These are phyloP conservation scores for Drepanosiphum platanoidis DNA, from an alignment of 2,888 invertebrate genomes.

Conservation along the genomic window DNA sequence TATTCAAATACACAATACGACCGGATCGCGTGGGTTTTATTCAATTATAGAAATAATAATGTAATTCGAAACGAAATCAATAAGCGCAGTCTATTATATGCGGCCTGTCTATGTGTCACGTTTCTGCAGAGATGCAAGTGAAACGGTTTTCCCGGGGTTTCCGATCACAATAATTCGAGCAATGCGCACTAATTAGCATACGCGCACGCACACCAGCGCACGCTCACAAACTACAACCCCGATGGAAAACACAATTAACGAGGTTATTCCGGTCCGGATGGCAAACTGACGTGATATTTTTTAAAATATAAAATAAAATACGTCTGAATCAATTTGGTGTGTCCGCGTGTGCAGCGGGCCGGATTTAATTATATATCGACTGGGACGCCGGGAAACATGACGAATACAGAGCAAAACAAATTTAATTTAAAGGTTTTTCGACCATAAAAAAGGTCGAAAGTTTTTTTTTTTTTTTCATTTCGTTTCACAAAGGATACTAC, in stretches of 20 bases:
- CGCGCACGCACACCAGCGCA: background rate
- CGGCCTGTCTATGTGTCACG: slow-evolving; percentile 21
- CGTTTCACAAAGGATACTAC: slow-evolving; percentile 25
- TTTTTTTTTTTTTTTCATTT: slow-evolving; percentile 26
- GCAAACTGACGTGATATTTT: slow-evolving; percentile 58
- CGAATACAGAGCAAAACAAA: slow-evolving; percentile 44
- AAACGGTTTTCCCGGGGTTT: slow-evolving; percentile 37
- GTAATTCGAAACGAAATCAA: slow-evolving; percentile 43
- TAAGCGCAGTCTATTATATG: background rate
- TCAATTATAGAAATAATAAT: slow-evolving; percentile 8
- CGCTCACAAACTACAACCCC: too few relatives aligned
- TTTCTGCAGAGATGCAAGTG: slow-evolving; percentile 30
- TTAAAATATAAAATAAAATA: slow-evolving; percentile 51
- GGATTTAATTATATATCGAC: slow-evolving; percentile 59
- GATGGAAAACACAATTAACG: slow-evolving; percentile 41
- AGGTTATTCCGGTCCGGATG: slow-evolving; percentile 55
- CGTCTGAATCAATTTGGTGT: slow-evolving; percentile 49
- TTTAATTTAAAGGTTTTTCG: slow-evolving; percentile 59
- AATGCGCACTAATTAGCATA: slow-evolving; percentile 55
- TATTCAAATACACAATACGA: background rate
- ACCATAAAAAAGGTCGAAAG: slow-evolving; percentile 54
- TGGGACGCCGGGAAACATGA: slow-evolving; percentile 29
- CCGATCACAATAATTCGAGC: slow-evolving; percentile 33
- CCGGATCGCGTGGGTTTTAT: background rate
- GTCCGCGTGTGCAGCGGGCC: slow-evolving; percentile 32